Evolutionary conservation across 2,888 invertebrate genomes (phyloP).

Genomic region (Orthonychiurus folsomi): DNA sequence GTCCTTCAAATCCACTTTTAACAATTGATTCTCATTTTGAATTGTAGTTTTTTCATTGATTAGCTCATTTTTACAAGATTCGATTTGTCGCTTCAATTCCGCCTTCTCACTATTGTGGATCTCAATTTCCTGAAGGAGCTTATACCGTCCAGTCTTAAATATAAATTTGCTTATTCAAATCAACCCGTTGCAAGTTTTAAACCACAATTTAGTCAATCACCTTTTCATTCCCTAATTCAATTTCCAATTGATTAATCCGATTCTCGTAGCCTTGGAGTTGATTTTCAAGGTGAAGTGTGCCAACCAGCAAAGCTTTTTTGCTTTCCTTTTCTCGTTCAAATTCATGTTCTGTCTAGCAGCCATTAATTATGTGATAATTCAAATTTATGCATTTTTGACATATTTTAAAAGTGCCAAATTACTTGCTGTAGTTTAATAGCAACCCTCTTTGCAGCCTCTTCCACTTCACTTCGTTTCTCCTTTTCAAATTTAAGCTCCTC

Average conservation of each 20-base stretch:
- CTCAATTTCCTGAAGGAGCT: background rate
- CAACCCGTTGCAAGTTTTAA: no score
- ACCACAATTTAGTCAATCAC: conserved; percentile 13
- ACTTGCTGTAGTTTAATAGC: conserved; percentile 31
- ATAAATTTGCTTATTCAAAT: background rate
- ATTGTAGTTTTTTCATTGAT: background rate
- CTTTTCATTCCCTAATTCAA: conserved; percentile 14
- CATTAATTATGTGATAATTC: background rate
- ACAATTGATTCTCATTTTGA: background rate
- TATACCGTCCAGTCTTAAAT: background rate
- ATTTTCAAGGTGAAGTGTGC: conserved; percentile 30
- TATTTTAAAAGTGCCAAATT: no score
- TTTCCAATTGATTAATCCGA: conserved; percentile 11
- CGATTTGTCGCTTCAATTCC: background rate
- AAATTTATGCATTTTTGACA: background rate
- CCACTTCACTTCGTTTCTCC: conserved; percentile 19
- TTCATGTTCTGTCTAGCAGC: conserved; percentile 25
- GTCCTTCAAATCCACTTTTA: background rate
- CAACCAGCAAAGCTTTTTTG: conserved; percentile 26
- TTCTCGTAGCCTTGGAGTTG: conserved; percentile 19
- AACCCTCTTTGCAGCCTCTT: conserved; percentile 26
- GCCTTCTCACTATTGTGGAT: background rate
- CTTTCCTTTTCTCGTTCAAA: conserved; percentile 23
- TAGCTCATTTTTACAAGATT: background rate
- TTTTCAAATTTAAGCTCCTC: conserved; percentile 21